phyloP scores from a whole-genome alignment of 2,888 invertebrate species.

The Suillia variegata region DNA sequence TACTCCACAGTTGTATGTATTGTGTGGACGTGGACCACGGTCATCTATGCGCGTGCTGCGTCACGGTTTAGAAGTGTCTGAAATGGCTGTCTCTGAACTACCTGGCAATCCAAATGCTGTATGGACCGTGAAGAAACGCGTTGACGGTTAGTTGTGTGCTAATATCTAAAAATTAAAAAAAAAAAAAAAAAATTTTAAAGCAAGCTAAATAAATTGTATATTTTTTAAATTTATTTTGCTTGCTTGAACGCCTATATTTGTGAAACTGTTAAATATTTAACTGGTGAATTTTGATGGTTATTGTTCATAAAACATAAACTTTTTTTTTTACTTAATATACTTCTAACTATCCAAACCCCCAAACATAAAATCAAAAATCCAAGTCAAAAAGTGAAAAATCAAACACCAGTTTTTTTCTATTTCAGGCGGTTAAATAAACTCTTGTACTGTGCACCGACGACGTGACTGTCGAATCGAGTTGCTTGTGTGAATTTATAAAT shows the following conservation, averaged over 20 bases:
- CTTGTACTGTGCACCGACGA: constrained; percentile 29
- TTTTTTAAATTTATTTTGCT: constrained; percentile 24
- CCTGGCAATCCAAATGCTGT: constrained; percentile 99
- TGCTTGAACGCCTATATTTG: constrained; percentile 33
- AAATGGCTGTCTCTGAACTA: constrained; percentile 99
- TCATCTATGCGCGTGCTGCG: constrained; percentile 91
- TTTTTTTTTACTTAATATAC: too few species aligned
- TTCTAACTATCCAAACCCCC: too few species aligned
- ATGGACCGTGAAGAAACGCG: constrained; percentile 96
- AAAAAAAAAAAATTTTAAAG: constrained; percentile 20
- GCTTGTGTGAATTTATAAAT: constrained; percentile 21
- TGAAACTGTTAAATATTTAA: constrained; percentile 35
- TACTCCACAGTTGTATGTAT: constrained; percentile 95
- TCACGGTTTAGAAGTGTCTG: constrained; percentile 97
- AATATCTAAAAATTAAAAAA: constrained; percentile 10
- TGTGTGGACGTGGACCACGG: constrained; percentile 94
- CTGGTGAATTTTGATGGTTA: constrained; percentile 50
- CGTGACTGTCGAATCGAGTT: constrained; percentile 43
- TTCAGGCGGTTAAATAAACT: constrained; percentile 71
- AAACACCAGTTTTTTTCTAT: constrained; percentile 91
- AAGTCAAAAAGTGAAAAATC: constrained; percentile 58
- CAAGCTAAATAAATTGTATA: constrained; percentile 22
- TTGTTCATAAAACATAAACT: too few species aligned
- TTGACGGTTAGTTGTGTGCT: constrained; percentile 88
- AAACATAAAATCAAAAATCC: background rate